Base-by-base conservation (phyloP, 2,888 invertebrate species). In the Augiades crinisus region DNA sequence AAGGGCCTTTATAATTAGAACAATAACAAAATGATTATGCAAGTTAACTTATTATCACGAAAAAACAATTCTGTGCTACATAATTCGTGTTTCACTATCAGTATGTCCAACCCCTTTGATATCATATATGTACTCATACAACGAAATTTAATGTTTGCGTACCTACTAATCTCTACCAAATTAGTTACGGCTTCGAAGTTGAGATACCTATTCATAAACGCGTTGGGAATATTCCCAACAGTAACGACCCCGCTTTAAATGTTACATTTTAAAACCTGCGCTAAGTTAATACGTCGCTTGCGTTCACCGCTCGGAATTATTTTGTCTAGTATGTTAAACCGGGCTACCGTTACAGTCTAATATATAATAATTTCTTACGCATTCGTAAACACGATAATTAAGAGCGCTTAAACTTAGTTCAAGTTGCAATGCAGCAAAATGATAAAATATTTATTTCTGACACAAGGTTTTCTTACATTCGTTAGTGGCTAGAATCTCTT, bases 221-320 rank as follows among this genome's bases (percentile, higher is more conserved):
- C 17, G 13, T 19, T 24, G 19, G 34, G 41, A 41, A 49, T 49
- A 34, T 49, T 49, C 34, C 37, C 37, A 16, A 30, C 47, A 37
- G 41, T 27, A 49, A 49, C 21, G 16, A 22, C 21, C 22, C 33
- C 34, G 41, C 22, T 33, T 41, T 40, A 49, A 49, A 49, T 16
- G 24, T 24, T 41, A 31, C 47, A 40, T 49, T 49, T 40, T 33
- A 41, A 49, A 49, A 41, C 49, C 49, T 33, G 41, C 33, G 34
- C 49, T 24, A 49, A 49, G 41, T 49, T 49, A 49, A 49, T 49
- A 49, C 41, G 24, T 6, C 34, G 49, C 49, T 41, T 41, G 40
- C 38, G 31, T 40, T 47, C 33, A 40, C 38, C 47, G 40, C 27
- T 40, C 17, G 30, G 40, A 33, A 47, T 47, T 47, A 40, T 40